Evolutionary conservation across 2,113 vertebrate species (phyloP), one percentile per base, ranked within the genome.

Genomic region (Zootoca vivipara): DNA sequence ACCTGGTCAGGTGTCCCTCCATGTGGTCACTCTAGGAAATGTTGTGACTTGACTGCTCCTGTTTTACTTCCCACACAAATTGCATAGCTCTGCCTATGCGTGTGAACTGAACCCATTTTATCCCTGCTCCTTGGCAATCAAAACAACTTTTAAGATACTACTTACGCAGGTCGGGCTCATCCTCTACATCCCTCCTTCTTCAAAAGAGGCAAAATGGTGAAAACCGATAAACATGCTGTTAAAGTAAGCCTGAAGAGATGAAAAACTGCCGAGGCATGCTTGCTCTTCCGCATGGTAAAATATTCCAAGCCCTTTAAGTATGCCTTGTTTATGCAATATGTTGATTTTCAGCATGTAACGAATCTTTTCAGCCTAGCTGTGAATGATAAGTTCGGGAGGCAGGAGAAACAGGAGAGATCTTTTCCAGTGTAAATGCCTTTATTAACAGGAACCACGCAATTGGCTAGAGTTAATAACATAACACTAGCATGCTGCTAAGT

Each of bases 391-490:
- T 94, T 92, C 12, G 67, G 90, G 89, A 83, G 56, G 75, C 75
- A 85, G 77, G 89, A 89, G 78, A 94, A 92, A 81, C 75, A 91
- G 89, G 78, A 85, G 78, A 84, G 52, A 26, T 72, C 33, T 85
- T 73, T 35, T 56, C 62, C 73, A 92, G 83, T 82, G 56, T 46
- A 89, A 85, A 85, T 83, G 70, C 82, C 78, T 96, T 91, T 93
- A 93, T 92, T 94, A 92, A 91, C 15, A 91, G 65, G 90, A 93
- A 86, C 85, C 85, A 85, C 89, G 72, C 77, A 85, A 56, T 58
- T 91, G 90, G 89, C 90, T 92, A 90, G 90, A 93, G 80, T 85
- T 93, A 91, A 92, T 92, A 91, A 89, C 93, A 91, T 90, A 93
- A 95, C 94, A 95, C 90, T 85, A 92, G 70, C 88, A 90, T 86